These are phyloP conservation scores for Cephus pulcher DNA, from an alignment of 2,888 invertebrate species.

Conservation along the genomic window DNA sequence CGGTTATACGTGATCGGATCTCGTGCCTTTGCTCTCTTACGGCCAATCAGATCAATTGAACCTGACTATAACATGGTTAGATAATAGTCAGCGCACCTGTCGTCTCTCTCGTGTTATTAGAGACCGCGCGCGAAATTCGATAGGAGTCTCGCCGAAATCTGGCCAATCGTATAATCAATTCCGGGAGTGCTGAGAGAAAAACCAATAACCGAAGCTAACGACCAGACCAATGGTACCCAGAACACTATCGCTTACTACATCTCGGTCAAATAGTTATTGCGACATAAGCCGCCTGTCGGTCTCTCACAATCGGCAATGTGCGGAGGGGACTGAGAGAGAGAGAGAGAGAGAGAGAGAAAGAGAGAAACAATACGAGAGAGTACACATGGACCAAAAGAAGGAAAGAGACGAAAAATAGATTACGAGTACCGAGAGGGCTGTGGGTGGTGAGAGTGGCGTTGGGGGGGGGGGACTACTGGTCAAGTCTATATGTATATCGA, in stretches of 20 bases:
- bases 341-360: constrained; percentile 11
- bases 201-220: constrained; percentile 18
- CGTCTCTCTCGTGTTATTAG: neutral
- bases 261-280: constrained; percentile 23
- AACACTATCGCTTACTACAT: constrained; percentile 23
- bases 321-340: constrained; percentile 9
- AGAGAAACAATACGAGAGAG: neutral
- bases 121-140: neutral
- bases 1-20: neutral
- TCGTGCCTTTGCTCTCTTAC: neutral
- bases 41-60: neutral
- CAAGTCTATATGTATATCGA: neutral
- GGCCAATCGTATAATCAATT: neutral
- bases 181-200: constrained; percentile 2
- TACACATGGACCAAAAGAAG: neutral
- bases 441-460: neutral
- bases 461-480: neutral
- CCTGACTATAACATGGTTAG: neutral
- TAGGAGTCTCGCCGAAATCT: neutral
- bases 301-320: neutral
- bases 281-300: constrained; percentile 4
- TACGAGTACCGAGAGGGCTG: neutral
- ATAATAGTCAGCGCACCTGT: constrained; percentile 1
- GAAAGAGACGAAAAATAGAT: constrained; percentile 7
- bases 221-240: neutral